Percentiles rank a stretch among this genome's conserved stretches.
phyloP scores from a whole-genome alignment of 2,113 vertebrate genomes.

The Neopipo cinnamomea region DNA sequence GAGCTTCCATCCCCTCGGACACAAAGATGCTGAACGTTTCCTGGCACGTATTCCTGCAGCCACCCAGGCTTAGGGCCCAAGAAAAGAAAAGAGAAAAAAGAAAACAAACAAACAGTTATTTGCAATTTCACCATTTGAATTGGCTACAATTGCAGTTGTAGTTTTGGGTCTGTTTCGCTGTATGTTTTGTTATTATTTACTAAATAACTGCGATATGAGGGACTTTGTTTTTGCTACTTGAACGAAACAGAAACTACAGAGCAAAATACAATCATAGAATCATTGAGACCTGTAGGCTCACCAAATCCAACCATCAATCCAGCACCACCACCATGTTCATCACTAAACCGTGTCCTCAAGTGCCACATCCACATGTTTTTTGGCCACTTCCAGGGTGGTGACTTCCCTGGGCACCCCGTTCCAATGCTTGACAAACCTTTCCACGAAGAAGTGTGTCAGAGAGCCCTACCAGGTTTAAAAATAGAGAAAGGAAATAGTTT shows the following conservation, averaged over 20 bases:
- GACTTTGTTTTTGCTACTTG: background rate
- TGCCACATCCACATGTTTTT: background rate
- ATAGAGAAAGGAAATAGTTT: background rate
- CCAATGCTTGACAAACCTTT: background rate
- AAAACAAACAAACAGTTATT: background rate
- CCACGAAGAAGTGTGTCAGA: background rate
- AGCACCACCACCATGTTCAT: background rate
- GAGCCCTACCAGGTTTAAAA: background rate
- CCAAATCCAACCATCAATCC: background rate
- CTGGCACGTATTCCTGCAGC: rapidly evolving
- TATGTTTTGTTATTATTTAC: background rate
- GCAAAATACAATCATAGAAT: background rate
- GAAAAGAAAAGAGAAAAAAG: background rate
- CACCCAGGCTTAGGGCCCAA: background rate
- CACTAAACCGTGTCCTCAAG: background rate
- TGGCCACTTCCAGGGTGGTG: background rate
- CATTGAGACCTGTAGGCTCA: background rate
- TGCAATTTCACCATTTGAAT: background rate
- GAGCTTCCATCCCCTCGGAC: background rate
- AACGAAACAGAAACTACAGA: background rate
- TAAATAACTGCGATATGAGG: background rate
- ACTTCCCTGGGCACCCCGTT: background rate
- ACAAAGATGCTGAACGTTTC: background rate
- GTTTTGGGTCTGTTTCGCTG: background rate
- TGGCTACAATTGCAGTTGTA: too few species aligned